These are phyloP conservation scores for Trileptium ribeirensis DNA, from an alignment of 2,888 invertebrate genomes.

Conservation along the genomic window DNA sequence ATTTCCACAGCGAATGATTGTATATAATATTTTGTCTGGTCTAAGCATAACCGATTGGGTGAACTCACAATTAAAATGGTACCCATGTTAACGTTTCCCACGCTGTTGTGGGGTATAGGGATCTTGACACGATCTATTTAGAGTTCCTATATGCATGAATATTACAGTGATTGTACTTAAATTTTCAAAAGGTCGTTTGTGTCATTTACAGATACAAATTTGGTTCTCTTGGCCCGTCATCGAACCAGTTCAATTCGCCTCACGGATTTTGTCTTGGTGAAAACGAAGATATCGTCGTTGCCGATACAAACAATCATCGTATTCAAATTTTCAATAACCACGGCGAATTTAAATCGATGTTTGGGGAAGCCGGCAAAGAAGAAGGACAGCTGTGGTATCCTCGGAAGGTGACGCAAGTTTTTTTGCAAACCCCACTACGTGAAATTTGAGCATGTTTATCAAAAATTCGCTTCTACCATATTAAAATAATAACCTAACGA, in stretches of 20 bases:
- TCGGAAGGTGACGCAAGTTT: slow-evolving; percentile 76
- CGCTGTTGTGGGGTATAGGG: no score
- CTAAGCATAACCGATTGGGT: no score
- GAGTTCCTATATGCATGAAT: no score
- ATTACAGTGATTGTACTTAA: no score
- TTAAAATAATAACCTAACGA: no score
- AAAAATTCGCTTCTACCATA: no score
- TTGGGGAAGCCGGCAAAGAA: slow-evolving; percentile 86
- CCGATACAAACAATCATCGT: slow-evolving; percentile 84
- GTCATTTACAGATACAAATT: slow-evolving; percentile 67
- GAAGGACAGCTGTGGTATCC: slow-evolving; percentile 96
- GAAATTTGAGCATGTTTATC: neutral
- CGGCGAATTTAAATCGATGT: slow-evolving; percentile 84
- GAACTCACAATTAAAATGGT: no score
- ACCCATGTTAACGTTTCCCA: no score
- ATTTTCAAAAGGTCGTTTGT: no score
- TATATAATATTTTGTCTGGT: no score
- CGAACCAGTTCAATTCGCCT: slow-evolving; percentile 90
- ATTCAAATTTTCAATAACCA: slow-evolving; percentile 91
- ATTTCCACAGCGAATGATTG: no score
- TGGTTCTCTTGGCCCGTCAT: slow-evolving; percentile 82
- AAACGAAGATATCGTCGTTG: slow-evolving; percentile 82
- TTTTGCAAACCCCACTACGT: neutral
- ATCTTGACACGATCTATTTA: no score
- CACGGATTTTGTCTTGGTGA: slow-evolving; percentile 91